Base-by-base conservation (phyloP, 37 sponge, comb jelly and placozoan genomes). In the Crambe crambe region DNA sequence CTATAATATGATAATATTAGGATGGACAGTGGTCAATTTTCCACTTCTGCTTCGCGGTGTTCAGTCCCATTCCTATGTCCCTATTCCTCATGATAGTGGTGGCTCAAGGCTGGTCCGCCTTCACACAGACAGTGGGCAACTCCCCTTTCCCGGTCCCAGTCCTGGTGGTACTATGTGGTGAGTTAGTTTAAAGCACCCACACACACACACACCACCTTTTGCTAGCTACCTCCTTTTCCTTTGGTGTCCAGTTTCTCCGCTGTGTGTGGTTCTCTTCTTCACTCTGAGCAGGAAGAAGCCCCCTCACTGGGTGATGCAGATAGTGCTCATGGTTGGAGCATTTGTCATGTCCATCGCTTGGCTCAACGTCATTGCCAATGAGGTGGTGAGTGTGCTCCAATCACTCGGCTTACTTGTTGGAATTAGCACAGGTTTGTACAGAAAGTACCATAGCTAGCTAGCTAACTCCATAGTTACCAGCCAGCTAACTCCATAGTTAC, bases 351-450 rank as follows among this genome's bases (percentile, higher is more conserved):
- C 90, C 36, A 81, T 92, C 26, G 56, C 47, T 5, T 92, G 93
- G 93, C 42, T 92, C 44, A 73, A 92, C 30, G 29, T 92, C 15
- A 58, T 70, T 42, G 90, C 93, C 18, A 81, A 85, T 85, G 93
- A 92, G 59, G 78, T 89, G 15, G 86, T 92, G 6, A 86, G 86
- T 74, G 69, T 85, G 10, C 47, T 89, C 40, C 79, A 92, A 43
- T 59, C 93, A n/a, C 74, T 89, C 30, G 93, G 93, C 6, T n/a
- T 85, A 22, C 60, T 89, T 10, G 77, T 83, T 39, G 39, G 38
- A 15, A 73, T 92, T 12, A 80, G 78, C 59, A 81, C 88, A 76
- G 93, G 93, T 89, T 43, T 47, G 81, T 66, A 22, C 2, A n/a
- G n/a, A n/a, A n/a, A n/a, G n/a, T n/a, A n/a, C n/a, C n/a, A n/a